Evolutionary conservation across 2,888 invertebrate species (phyloP).

Genomic region (Eupithecia centaureata): DNA sequence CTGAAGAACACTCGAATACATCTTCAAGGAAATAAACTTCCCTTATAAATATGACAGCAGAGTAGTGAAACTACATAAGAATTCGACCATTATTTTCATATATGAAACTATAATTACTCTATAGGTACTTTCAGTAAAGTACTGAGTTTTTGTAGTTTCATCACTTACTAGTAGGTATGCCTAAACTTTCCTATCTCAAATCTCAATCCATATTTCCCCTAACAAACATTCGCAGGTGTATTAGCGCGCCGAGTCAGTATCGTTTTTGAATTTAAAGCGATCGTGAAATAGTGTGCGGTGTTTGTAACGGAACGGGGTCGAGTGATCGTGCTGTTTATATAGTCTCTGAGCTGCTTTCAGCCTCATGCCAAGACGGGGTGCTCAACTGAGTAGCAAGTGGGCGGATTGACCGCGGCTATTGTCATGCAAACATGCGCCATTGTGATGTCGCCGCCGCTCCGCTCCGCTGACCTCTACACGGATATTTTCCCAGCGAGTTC

Average conservation of each 20-base stretch:
- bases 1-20: background rate
- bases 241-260: too few relatives aligned
- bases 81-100: too few relatives aligned
- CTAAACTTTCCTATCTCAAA: background rate
- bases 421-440: constrained; percentile 2
- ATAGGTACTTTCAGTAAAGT: too few relatives aligned
- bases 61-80: too few relatives aligned
- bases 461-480: constrained; percentile 4
- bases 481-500: constrained; percentile 2
- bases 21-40: background rate
- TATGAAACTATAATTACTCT: too few relatives aligned
- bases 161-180: background rate
- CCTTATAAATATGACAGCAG: background rate
- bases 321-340: constrained; percentile 29
- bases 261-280: too few relatives aligned
- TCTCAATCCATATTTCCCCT: background rate
- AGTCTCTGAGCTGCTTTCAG: constrained; percentile 12
- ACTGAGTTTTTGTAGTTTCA: too few relatives aligned
- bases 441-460: background rate
- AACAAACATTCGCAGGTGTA: background rate
- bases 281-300: background rate
- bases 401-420: background rate
- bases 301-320: constrained; percentile 22
- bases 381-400: constrained; percentile 7
- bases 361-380: constrained; percentile 1